Conservation (phyloP, 2,888 invertebrate species). For the Acrocyrtus sp. region DNA sequence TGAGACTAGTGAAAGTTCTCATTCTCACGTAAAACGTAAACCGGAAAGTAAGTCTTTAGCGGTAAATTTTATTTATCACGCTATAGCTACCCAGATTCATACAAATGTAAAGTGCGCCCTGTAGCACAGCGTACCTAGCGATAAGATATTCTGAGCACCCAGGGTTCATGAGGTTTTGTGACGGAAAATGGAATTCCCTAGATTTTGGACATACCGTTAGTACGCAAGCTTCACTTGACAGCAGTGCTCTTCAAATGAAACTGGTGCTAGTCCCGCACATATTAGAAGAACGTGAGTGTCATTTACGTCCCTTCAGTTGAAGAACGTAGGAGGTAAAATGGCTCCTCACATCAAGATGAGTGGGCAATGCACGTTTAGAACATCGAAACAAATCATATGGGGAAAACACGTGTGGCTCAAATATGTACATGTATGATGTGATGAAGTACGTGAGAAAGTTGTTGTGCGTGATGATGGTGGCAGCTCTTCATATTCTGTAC, state of each 20-base stretch:
- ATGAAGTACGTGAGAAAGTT: not conserved
- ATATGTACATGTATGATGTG: not conserved
- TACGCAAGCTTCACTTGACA: no score
- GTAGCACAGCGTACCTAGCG: no score
- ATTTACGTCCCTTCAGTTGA: not conserved
- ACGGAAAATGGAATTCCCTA: no score
- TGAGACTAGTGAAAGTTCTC: no score
- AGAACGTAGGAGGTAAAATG: not conserved
- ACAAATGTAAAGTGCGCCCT: no score
- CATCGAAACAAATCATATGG: not conserved
- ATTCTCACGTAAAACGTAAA: not conserved
- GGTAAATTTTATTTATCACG: not conserved
- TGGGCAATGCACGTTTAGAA: not conserved
- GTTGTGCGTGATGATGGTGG: not conserved
- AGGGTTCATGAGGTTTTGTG: no score
- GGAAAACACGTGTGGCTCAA: not conserved
- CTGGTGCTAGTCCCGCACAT: no score
- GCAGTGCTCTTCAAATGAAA: no score
- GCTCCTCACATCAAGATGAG: not conserved
- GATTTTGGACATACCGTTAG: no score
- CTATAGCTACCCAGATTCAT: not conserved
- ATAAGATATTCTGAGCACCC: no score
- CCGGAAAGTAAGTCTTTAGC: not conserved
- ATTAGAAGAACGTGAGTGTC: not conserved
- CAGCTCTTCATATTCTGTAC: constrained; percentile 13